These are phyloP conservation scores for Mesochorus sp. DNA, from an alignment of 2,888 invertebrate genomes.

Conservation along the genomic window DNA sequence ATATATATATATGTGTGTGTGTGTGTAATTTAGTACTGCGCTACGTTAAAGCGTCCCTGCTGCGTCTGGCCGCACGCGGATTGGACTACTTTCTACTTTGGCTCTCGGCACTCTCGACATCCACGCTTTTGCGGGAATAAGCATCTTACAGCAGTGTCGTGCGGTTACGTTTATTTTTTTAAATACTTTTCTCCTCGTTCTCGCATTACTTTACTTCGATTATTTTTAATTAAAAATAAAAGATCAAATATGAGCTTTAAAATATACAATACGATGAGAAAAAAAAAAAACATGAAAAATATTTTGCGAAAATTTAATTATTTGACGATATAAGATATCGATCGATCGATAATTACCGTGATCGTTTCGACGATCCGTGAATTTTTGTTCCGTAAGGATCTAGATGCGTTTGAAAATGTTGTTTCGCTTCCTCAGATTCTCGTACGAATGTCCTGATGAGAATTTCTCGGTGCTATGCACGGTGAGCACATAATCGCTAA, in stretches of 20 bases:
- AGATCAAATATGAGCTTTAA: too few species aligned
- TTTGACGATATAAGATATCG: not conserved
- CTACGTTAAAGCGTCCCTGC: not conserved
- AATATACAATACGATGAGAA: not conserved
- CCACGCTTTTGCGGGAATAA: not conserved
- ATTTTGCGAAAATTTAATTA: not conserved
- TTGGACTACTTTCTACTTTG: constrained; percentile 22
- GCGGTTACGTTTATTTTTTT: too few species aligned
- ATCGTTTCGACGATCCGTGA: constrained; percentile 10
- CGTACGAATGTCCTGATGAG: constrained; percentile 60
- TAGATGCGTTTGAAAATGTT: not conserved
- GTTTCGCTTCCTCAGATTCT: constrained; percentile 35
- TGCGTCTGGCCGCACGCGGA: constrained; percentile 27
- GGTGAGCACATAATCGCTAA: constrained; percentile 72
- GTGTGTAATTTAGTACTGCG: not conserved
- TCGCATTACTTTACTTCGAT: too few species aligned
- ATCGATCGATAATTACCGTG: constrained; percentile 43
- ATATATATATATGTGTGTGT: too few species aligned
- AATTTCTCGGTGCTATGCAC: constrained; percentile 65
- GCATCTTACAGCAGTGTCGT: not conserved
- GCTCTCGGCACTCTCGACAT: not conserved
- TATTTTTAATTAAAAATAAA: too few species aligned
- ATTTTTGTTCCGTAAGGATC: not conserved
- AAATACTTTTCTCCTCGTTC: too few species aligned
- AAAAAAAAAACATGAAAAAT: too few species aligned